Evolutionary conservation across 2,888 invertebrate species (phyloP).

Genomic region (Calameuta pallipes): DNA sequence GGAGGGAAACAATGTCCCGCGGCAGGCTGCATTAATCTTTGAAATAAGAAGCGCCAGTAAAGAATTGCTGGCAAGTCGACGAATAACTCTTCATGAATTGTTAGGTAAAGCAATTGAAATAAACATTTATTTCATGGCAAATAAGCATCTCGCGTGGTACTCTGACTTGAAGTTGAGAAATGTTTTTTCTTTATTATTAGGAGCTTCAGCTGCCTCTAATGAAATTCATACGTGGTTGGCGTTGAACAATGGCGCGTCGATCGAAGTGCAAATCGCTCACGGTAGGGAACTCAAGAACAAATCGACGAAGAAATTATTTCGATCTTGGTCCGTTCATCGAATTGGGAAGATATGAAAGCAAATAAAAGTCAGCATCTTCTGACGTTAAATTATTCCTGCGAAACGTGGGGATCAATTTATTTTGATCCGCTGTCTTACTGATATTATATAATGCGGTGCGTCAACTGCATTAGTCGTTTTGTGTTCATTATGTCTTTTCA

Average conservation of each 20-base stretch:
- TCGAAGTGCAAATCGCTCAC: slow-evolving; percentile 63
- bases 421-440: background rate
- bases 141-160: background rate
- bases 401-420: background rate
- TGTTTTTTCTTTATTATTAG: slow-evolving; percentile 29
- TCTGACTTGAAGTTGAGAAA: background rate
- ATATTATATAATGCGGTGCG: background rate
- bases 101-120: slow-evolving; percentile 55
- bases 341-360: slow-evolving; percentile 62
- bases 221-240: slow-evolving; percentile 64
- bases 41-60: slow-evolving; percentile 67
- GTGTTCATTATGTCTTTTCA: background rate
- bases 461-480: background rate
- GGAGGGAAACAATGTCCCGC: slow-evolving; percentile 62
- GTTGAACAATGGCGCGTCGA: slow-evolving; percentile 62
- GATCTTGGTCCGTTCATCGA: slow-evolving; percentile 65
- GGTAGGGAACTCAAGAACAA: slow-evolving; percentile 60
- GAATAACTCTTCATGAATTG: slow-evolving; percentile 64
- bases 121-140: background rate
- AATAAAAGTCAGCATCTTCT: slow-evolving; percentile 21
- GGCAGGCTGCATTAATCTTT: slow-evolving; percentile 65
- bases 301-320: slow-evolving; percentile 60
- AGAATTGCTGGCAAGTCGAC: slow-evolving; percentile 66
- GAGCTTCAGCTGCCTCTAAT: slow-evolving; percentile 54
- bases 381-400: slow-evolving; percentile 17